Evolutionary conservation across 2,888 invertebrate species (phyloP).

Genomic region (Imbricaverruca yamaguchii): DNA sequence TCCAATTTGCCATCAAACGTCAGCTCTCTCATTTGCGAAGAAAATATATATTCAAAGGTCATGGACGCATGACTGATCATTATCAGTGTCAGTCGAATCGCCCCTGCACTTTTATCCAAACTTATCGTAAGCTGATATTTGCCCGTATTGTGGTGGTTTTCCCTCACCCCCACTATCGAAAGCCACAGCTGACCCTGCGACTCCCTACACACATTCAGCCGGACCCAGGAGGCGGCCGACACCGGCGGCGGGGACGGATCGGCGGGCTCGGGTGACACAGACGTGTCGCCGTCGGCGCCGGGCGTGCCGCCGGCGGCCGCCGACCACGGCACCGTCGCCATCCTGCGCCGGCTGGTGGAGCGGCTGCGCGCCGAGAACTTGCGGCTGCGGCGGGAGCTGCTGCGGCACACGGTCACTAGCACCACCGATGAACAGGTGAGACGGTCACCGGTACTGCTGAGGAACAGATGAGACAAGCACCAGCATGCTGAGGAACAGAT

Average conservation of each 20-base stretch:
- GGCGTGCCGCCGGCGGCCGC: background rate
- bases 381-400: constrained; percentile 4
- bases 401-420: constrained; percentile 10
- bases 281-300: background rate
- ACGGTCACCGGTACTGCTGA: background rate
- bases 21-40: too few species aligned
- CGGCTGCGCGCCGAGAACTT: constrained; percentile 19
- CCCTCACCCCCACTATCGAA: too few species aligned
- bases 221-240: background rate
- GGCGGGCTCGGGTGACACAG: background rate
- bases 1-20: too few species aligned
- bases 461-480: background rate
- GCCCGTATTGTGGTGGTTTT: too few species aligned
- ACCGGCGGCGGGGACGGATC: background rate
- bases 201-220: background rate
- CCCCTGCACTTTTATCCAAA: too few species aligned
- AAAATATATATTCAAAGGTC: too few species aligned
- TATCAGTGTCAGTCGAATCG: too few species aligned
- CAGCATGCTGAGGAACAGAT: background rate
- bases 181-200: too few species aligned
- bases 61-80: too few species aligned
- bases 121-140: too few species aligned
- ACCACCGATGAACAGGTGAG: constrained; percentile 13
- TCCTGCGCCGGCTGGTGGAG: constrained; percentile 21
- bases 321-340: constrained; percentile 7